Percentiles rank a stretch among this genome's conserved stretches.
phyloP scores from a whole-genome alignment of 2,797 vertebrate species.

The Bryconaethiops microstoma region DNA sequence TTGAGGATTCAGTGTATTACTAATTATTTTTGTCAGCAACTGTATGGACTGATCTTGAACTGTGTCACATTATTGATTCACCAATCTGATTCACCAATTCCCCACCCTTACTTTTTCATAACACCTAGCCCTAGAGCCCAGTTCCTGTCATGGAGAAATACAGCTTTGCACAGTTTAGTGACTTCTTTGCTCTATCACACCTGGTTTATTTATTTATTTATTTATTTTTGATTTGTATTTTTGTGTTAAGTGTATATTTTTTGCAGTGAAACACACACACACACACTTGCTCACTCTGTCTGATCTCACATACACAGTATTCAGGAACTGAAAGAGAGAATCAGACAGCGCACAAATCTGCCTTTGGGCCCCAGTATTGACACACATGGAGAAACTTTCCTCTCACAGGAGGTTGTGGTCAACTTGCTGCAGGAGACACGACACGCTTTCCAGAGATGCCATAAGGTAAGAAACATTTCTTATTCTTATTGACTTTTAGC shows the following conservation, averaged over 20 bases:
- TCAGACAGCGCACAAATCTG: conserved; percentile 94
- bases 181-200: neutral
- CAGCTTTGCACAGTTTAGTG: neutral
- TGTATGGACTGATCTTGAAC: neutral
- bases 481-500: neutral
- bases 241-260: neutral
- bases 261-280: neutral
- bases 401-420: conserved; percentile 97
- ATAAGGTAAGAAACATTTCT: conserved; percentile 80
- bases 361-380: conserved; percentile 93
- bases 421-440: conserved; percentile 98
- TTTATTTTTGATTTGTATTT: neutral
- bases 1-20: neutral
- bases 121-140: too few species aligned
- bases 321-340: conserved; percentile 96
- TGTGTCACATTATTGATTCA: neutral
- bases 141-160: neutral
- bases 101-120: too few species aligned
- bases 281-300: too few species aligned
- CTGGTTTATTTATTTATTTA: neutral
- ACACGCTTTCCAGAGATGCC: conserved; percentile 97
- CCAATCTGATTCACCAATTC: too few species aligned
- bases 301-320: conserved; percentile 77
- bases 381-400: conserved; percentile 96
- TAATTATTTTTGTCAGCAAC: neutral